phyloP scores from a whole-genome alignment of 2,888 invertebrate genomes.

The Agonum fuliginosum region DNA sequence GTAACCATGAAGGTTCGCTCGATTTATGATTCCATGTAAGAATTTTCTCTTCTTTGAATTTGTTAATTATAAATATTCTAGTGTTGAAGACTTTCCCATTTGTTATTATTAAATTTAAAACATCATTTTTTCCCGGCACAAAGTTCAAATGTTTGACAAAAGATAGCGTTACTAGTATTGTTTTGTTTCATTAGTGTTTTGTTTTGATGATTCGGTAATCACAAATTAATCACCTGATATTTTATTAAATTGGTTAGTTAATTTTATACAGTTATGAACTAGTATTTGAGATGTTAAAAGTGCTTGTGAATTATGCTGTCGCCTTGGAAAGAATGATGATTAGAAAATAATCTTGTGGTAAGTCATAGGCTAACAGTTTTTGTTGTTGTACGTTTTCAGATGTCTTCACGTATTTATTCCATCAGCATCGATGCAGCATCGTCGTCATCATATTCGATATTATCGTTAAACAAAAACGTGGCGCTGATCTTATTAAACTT shows the following conservation, averaged over 20 bases:
- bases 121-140: background rate
- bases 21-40: too few species aligned
- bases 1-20: too few species aligned
- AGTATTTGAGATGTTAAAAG: background rate
- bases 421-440: slow-evolving; percentile 29
- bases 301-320: background rate
- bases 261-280: too few species aligned
- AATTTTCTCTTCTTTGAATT: too few species aligned
- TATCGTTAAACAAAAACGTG: slow-evolving; percentile 25
- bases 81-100: too few species aligned
- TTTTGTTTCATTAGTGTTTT: background rate
- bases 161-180: background rate
- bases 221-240: background rate
- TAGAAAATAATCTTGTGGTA: background rate
- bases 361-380: background rate
- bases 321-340: background rate
- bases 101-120: too few species aligned
- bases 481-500: slow-evolving; percentile 33
- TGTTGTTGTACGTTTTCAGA: slow-evolving; percentile 26
- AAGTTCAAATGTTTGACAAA: background rate
- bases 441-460: slow-evolving; percentile 16
- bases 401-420: slow-evolving; percentile 25
- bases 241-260: too few species aligned
- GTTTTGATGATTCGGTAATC: background rate
- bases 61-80: too few species aligned